phyloP scores from a whole-genome alignment of 2,113 vertebrate species.

The Centropristis striata region DNA sequence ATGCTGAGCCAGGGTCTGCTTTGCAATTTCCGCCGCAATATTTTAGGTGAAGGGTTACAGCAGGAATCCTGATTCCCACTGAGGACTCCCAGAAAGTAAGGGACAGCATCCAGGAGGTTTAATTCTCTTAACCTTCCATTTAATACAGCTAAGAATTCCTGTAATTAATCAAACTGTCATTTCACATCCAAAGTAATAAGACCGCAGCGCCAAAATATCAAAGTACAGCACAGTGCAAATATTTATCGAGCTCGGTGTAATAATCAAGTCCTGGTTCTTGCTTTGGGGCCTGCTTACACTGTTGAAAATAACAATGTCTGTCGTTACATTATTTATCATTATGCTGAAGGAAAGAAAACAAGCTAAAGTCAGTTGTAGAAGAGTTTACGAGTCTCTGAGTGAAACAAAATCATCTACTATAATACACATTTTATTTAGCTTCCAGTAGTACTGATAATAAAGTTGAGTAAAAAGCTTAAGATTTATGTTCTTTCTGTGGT shows the following conservation, averaged over 20 bases:
- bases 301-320: slow-evolving; percentile 13
- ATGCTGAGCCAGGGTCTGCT: slow-evolving; percentile 55
- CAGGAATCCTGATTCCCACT: slow-evolving; percentile 41
- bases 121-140: slow-evolving; percentile 50
- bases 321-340: slow-evolving; percentile 24
- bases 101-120: slow-evolving; percentile 16
- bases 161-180: slow-evolving; percentile 69
- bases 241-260: slow-evolving; percentile 38
- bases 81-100: slow-evolving; percentile 27
- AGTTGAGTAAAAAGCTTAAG: too few species aligned
- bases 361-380: background rate
- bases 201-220: slow-evolving; percentile 35
- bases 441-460: too few species aligned
- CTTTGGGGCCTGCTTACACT: slow-evolving; percentile 21
- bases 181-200: slow-evolving; percentile 46
- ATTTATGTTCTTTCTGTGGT: too few species aligned
- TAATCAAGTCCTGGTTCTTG: slow-evolving; percentile 7
- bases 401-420: too few species aligned
- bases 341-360: slow-evolving; percentile 8
- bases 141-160: slow-evolving; percentile 34
- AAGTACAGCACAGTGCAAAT: slow-evolving; percentile 32
- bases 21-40: slow-evolving; percentile 49
- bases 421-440: background rate
- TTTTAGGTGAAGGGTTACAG: slow-evolving; percentile 44
- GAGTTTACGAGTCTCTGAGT: background rate